Evolutionary conservation across 2,888 invertebrate genomes (phyloP), one percentile per base, ranked within the genome.

Genomic region (Conus canariensis): DNA sequence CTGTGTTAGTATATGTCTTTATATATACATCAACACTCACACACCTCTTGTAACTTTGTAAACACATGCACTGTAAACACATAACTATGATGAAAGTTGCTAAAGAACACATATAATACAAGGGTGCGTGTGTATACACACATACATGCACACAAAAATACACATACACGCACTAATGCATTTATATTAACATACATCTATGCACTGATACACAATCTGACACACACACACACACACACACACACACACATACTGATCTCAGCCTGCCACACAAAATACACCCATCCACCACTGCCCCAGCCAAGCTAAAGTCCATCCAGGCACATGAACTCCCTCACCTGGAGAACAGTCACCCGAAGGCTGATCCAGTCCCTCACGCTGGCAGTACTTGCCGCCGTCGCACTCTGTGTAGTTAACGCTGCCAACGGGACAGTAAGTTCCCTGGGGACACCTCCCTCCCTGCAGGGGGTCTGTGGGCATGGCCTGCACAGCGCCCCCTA

Each of bases 371-470:
- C 95, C 92, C 22, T 93, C 92, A 9, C 89, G 91, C n/a, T 91
- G 90, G 92, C 96, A 96, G 92, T 95, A 96, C 82, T 89, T 91
- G 12, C 95, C 96, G 14, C 91, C 93, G n/a, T 94, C 93, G 92
- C 96, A 96, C 77, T 93, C 92, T 1, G 93, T 94, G 12, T 94
- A 94, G 22, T 93, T 94, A 9, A 90, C 93, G 90, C 95, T 95
- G 22, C 95, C 95, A 30, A 91, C 93, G 0, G 95, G 95, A 90
- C 96, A 96, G 92, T 94, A 96, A 64, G 94, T 91, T 2, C 96
- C 95, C 5, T 89, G 82, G 12, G 70, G 60, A 92, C 95, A 95
- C 86, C 92, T 91, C 70, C 96, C 94, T 14, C 96, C 96, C 92
- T 95, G 94, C 0, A 88, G n/a, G 0, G 93, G 89, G 85, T 94